Base-by-base conservation (phyloP, 2,113 vertebrate species). In the Condylura cristata region DNA sequence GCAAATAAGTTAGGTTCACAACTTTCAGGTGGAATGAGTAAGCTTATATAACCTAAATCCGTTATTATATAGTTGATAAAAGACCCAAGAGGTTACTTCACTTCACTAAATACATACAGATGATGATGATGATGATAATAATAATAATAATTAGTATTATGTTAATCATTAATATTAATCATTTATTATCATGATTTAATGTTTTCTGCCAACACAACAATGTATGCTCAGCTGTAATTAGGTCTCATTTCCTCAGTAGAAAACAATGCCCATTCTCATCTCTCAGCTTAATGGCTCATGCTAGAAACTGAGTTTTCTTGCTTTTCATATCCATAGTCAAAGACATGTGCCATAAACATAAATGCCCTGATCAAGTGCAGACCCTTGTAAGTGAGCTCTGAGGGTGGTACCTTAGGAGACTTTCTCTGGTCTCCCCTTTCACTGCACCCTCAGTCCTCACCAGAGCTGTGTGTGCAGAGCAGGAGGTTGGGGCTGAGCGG, bases 291-390 rank as follows among this genome's bases (percentile, higher is more conserved):
- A 46, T 37, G 58, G 30, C 17, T 72, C 66, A 20, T 41, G 20
- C 80, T 48, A 56, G 56, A 74, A 68, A 34, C 26, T 61, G 68
- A 90, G 82, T 86, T 89, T 71, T 94, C 66, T 94, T 84, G 32
- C 12, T 61, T 60, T 56, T 89, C 22, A 4, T 60, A 32, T 65
- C 60, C 39, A 65, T 83, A 95, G 86, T 66, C 39, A 90, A 80
- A 82, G 82, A 48, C 30, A 1, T 51, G 39, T 75, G 37, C 9
- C 34, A 72, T 70, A 83, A 51, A 20, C 11, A 28, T 51, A 18
- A 2, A 10, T 11, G 37, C 39, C 12, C 3, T 20, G 37, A 68
- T 68, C 60, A 44, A 14, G 44, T 70, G 10, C 12, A 37, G 75
- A 11, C 48, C 41, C 2, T 17, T 17, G 8, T 12, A 12, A 10